These are phyloP conservation scores for Halichoerus grypus DNA, from an alignment of 2,113 vertebrate species.

Conservation along the genomic window DNA sequence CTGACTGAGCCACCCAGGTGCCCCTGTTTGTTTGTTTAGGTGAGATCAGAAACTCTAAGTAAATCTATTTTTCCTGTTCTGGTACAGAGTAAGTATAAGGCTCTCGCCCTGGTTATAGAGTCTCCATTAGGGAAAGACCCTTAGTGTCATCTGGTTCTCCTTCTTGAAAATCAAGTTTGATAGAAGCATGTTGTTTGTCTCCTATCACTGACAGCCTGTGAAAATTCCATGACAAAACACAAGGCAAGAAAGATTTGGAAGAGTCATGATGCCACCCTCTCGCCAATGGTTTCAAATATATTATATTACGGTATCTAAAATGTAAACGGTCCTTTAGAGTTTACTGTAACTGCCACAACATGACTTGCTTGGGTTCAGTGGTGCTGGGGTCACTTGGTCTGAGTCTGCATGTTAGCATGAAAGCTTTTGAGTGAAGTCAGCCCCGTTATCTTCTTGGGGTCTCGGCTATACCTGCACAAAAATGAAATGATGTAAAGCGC, in stretches of 20 bases:
- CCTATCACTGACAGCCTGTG: background rate
- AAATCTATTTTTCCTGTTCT: background rate
- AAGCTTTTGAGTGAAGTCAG: background rate
- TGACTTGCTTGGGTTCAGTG: background rate
- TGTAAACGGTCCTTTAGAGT: background rate
- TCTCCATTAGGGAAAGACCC: background rate
- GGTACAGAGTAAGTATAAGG: background rate
- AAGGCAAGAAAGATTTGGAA: background rate
- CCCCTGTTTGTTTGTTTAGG: background rate
- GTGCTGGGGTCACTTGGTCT: background rate
- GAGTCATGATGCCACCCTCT: background rate
- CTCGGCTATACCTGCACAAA: background rate
- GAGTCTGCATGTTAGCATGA: background rate
- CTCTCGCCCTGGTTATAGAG: background rate
- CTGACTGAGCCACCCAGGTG: no score
- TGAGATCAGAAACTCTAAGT: slow-evolving; percentile 48
- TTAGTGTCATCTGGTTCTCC: background rate
- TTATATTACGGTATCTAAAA: background rate
- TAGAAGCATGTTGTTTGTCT: background rate
- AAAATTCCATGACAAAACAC: background rate
- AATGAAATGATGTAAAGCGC: background rate
- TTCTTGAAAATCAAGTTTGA: background rate
- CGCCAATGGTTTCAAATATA: background rate
- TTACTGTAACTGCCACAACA: background rate
- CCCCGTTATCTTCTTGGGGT: background rate